Conservation (phyloP, 1,140 invertebrate species). For the Drosophila mauritiana region DNA sequence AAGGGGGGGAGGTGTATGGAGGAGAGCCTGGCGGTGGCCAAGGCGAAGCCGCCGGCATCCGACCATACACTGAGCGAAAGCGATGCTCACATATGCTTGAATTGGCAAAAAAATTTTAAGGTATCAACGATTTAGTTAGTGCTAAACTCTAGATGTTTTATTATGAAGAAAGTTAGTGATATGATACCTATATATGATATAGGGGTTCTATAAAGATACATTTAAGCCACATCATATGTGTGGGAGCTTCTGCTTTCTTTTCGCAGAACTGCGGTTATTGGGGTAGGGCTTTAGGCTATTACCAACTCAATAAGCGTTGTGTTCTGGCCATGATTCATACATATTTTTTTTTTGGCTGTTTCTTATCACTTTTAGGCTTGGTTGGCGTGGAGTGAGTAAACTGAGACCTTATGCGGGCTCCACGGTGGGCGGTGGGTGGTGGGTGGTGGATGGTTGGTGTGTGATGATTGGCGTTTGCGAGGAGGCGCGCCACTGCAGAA, state of each 20-base stretch:
- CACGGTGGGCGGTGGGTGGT: too few relatives aligned
- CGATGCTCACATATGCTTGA: too few relatives aligned
- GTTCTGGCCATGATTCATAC: not conserved
- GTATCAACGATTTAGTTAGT: too few relatives aligned
- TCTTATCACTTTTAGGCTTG: not conserved
- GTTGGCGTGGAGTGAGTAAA: not conserved
- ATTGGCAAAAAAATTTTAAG: not conserved
- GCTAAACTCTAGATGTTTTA: too few relatives aligned
- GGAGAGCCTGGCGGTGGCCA: constrained; percentile 11
- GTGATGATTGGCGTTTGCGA: not conserved
- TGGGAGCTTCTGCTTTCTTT: not conserved
- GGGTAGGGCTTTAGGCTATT: not conserved
- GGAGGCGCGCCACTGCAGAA: constrained; percentile 71
- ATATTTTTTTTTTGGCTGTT: not conserved
- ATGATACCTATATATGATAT: too few relatives aligned
- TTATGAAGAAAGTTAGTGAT: too few relatives aligned
- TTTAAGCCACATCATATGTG: too few relatives aligned
- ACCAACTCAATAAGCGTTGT: not conserved
- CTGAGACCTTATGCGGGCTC: constrained; percentile 12
- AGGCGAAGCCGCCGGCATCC: not conserved
- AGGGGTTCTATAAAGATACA: too few relatives aligned
- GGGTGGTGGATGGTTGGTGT: too few relatives aligned
- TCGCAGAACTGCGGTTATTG: not conserved
- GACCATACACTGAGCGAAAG: constrained; percentile 1
- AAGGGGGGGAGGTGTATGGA: not conserved